These are phyloP conservation scores for Arctopsyche grandis DNA, from an alignment of 1,140 invertebrate genomes.

Conservation along the genomic window DNA sequence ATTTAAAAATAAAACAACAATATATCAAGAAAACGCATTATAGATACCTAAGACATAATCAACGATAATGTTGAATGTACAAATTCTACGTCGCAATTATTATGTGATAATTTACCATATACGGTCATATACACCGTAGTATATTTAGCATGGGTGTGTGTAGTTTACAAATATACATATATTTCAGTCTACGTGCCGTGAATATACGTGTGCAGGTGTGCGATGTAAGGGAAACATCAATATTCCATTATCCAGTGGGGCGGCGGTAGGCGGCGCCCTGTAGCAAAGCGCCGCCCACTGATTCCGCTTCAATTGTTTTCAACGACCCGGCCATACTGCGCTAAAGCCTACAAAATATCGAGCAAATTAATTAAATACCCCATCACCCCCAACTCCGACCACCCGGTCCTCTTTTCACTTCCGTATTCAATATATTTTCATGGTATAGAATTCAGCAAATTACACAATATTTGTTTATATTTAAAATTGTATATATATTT, in stretches of 20 bases:
- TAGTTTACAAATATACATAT: too few species aligned
- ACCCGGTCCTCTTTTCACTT: not conserved
- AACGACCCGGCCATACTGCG: conserved; percentile 49
- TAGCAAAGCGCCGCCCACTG: conserved; percentile 49
- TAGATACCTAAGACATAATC: not conserved
- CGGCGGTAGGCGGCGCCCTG: conserved; percentile 44
- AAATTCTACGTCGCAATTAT: not conserved
- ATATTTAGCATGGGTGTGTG: too few species aligned
- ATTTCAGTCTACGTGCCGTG: not conserved
- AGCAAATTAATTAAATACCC: conserved; percentile 39
- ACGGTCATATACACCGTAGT: too few species aligned
- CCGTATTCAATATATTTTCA: not conserved
- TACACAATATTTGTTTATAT: not conserved
- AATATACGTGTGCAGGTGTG: conserved; percentile 34
- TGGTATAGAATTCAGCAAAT: not conserved
- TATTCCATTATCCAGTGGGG: conserved; percentile 50
- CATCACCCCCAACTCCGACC: not conserved
- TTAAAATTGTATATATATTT: not conserved
- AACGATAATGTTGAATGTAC: not conserved
- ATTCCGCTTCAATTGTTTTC: conserved; percentile 54
- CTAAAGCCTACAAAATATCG: conserved; percentile 41
- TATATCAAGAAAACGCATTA: too few species aligned
- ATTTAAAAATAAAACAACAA: too few species aligned
- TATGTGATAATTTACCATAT: too few species aligned
- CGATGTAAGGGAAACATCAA: conserved; percentile 36